Base-by-base conservation (phyloP, 2,888 invertebrate species). In the Himalopsyche japonica region DNA sequence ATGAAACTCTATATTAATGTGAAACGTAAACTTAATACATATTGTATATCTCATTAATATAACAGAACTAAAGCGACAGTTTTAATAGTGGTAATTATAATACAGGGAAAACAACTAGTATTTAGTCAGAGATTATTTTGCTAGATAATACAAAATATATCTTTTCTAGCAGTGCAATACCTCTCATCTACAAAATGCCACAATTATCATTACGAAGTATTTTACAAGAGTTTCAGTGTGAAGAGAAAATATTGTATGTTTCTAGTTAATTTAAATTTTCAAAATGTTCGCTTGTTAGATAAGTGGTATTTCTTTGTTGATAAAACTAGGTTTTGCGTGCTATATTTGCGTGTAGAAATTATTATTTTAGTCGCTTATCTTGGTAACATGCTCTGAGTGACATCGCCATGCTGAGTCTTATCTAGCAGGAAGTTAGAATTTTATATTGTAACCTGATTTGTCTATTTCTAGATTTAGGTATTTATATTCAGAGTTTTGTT, bases 321-420 rank as follows among this genome's bases (percentile, higher is more conserved):
- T 57, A 5, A 10, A 43, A 57, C 10, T 57, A 10, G n/a, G 20
- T 57, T 57, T 57, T 24, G 20, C 57, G 57, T 57, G 57, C 57
- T 3, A 57, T 57, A 20, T 20, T 57, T 57, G 57, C 57, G 57
- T 57, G 57, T 24, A 57, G 24, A 24, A 57, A 24, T 57, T 57
- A 57, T 57, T 57, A 57, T 57, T 57, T 57, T 57, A 57, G 57
- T 15, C 57, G 20, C 57, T 81, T 76, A 81, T 81, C 81, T 76
- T 18, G 1, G 81, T 57, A 81, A 76, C 81, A 76, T 76, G 76
- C 76, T 81, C 76, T 49, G 30, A 76, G 27, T 76, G 81, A 81
- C 81, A 81, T 48, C 32, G n/a, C 47, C 81, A 15, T 76, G 43
- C 76, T 30, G 24, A 27, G 27, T 20, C 76, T 76, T 76, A 32